A percentile compares a stretch with the other conserved stretches of the same genome.
These are phyloP conservation scores for Brotula barbata DNA, from an alignment of 2,797 vertebrate genomes.

Conservation along the genomic window DNA sequence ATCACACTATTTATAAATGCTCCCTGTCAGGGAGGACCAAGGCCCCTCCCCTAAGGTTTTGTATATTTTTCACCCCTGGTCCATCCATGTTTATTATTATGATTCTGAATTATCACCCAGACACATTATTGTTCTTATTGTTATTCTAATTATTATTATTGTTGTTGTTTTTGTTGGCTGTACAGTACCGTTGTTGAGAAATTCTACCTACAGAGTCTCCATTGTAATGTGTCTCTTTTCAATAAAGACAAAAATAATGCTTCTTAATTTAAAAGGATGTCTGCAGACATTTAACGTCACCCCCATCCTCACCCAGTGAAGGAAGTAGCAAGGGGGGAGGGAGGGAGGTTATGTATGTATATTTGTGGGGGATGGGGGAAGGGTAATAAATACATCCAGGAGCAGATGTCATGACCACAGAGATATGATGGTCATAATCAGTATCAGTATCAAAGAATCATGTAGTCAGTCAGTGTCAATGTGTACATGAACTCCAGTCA, in stretches of 20 bases:
- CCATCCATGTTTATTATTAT: conserved; percentile 63
- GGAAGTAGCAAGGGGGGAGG: no score
- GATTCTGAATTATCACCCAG: conserved; percentile 73
- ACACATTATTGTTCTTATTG: conserved; percentile 77
- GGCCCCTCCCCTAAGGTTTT: conserved; percentile 70
- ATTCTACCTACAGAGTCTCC: conserved; percentile 86
- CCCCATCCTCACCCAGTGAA: no score
- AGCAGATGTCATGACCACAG: no score
- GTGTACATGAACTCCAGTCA: no score
- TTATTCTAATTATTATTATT: conserved; percentile 72
- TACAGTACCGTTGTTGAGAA: conserved; percentile 86
- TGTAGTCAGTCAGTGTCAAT: no score
- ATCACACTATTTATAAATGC: conserved; percentile 89
- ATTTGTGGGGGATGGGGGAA: no score
- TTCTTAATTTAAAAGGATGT: conserved; percentile 75
- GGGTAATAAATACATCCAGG: no score
- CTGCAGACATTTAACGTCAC: no score
- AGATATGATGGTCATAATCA: no score
- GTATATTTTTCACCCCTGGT: conserved; percentile 69
- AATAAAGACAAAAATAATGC: conserved; percentile 88
- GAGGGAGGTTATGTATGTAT: no score
- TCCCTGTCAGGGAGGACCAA: conserved; percentile 72
- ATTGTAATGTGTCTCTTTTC: conserved; percentile 91
- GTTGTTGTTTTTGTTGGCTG: conserved; percentile 78
- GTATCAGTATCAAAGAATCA: no score